Conservation (phyloP, 2,888 invertebrate species). For the Stegana nigrithorax region DNA sequence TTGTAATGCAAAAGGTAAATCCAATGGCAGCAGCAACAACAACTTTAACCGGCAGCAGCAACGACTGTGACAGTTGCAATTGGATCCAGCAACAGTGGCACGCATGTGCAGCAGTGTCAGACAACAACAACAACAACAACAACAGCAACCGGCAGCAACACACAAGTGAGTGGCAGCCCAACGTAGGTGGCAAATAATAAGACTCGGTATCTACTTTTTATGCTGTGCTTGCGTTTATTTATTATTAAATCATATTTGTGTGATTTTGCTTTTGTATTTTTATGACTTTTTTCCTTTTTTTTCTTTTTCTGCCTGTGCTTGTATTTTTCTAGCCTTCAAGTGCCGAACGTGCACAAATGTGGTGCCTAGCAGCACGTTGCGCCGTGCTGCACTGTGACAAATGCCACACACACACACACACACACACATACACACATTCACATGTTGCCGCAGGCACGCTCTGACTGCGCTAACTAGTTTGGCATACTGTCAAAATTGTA, state of each 20-base stretch:
- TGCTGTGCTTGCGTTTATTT: constrained; percentile 28
- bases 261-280: too few relatives aligned
- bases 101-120: constrained; percentile 3
- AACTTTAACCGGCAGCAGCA: not conserved
- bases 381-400: too few relatives aligned
- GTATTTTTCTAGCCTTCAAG: too few relatives aligned
- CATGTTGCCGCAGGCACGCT: not conserved
- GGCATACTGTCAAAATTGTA: constrained; percentile 17
- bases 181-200: constrained; percentile 54
- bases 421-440: too few relatives aligned
- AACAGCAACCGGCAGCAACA: constrained; percentile 13
- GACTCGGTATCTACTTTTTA: constrained; percentile 30
- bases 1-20: constrained; percentile 12
- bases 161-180: constrained; percentile 29
- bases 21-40: not conserved
- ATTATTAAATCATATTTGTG: constrained; percentile 13
- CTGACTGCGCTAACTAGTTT: constrained; percentile 12
- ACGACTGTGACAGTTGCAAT: constrained; percentile 19
- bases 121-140: constrained; percentile 16
- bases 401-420: too few relatives aligned
- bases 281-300: too few relatives aligned
- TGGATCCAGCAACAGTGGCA: constrained; percentile 18
- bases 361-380: too few relatives aligned
- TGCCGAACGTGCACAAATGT: too few relatives aligned
- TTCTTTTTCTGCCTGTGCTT: too few relatives aligned